These are phyloP conservation scores for Anguilla marmorata DNA, from an alignment of 2,797 vertebrate genomes.

Conservation along the genomic window DNA sequence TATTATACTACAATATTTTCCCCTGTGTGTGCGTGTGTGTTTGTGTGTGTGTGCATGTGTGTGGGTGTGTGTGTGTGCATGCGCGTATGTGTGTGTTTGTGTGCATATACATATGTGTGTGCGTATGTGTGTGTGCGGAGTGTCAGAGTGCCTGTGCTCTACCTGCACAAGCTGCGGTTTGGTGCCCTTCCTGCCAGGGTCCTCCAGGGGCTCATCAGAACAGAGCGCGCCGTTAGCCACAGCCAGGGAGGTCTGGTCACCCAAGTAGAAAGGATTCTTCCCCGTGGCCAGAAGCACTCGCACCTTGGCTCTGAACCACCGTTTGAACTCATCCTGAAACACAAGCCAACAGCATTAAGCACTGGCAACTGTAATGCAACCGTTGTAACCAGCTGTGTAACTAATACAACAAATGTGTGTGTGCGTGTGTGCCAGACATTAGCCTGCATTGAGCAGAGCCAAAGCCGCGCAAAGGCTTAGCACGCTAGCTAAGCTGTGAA, in stretches of 20 bases:
- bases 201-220: slow-evolving; percentile 57
- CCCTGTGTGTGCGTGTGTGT: too few relatives aligned
- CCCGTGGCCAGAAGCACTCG: slow-evolving; percentile 73
- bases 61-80: too few relatives aligned
- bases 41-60: too few relatives aligned
- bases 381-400: background rate
- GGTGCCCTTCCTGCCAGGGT: slow-evolving; percentile 57
- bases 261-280: slow-evolving; percentile 69
- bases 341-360: background rate
- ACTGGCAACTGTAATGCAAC: background rate
- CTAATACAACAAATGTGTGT: background rate
- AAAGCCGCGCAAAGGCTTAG: background rate
- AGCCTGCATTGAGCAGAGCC: background rate
- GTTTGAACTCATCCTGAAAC: slow-evolving; percentile 85
- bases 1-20: background rate
- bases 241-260: slow-evolving; percentile 55
- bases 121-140: background rate
- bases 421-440: background rate
- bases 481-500: background rate
- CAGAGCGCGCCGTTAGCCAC: slow-evolving; percentile 65
- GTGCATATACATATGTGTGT: background rate
- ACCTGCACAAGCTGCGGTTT: slow-evolving; percentile 52
- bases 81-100: background rate
- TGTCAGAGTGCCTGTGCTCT: background rate
- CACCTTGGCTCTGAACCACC: slow-evolving; percentile 87